Evolutionary conservation across 2,113 vertebrate genomes (phyloP).

Genomic region (Erpornis zantholeuca): DNA sequence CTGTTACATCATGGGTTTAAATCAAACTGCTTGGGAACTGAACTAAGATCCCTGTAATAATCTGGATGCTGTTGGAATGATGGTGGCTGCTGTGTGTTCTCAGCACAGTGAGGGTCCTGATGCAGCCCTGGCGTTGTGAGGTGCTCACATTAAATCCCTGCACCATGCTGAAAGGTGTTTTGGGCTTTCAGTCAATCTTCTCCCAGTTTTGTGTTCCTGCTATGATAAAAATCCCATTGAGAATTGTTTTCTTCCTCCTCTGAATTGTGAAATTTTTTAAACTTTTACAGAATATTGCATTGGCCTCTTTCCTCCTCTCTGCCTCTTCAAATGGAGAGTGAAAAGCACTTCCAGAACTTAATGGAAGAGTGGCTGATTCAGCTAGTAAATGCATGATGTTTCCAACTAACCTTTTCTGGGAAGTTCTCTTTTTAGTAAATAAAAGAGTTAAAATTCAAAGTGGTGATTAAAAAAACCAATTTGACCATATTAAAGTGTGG

Average conservation of each 20-base stretch:
- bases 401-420: neutral
- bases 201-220: neutral
- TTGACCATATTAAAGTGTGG: neutral
- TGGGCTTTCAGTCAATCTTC: neutral
- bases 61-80: rapidly evolving
- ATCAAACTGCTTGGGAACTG: neutral
- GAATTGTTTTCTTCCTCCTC: neutral
- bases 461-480: neutral
- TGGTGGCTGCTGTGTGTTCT: rapidly evolving
- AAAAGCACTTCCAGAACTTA: neutral
- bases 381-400: neutral
- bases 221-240: neutral
- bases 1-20: neutral
- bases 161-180: neutral
- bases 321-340: neutral
- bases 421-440: neutral
- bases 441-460: neutral
- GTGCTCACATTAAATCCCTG: neutral
- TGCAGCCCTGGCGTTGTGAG: neutral
- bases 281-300: neutral
- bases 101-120: rapidly evolving
- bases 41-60: neutral
- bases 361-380: neutral
- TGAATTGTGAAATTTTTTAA: rapidly evolving
- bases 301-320: neutral